Evolutionary conservation across 2,797 vertebrate species (phyloP).

Genomic region (Clarias platycephalus): DNA sequence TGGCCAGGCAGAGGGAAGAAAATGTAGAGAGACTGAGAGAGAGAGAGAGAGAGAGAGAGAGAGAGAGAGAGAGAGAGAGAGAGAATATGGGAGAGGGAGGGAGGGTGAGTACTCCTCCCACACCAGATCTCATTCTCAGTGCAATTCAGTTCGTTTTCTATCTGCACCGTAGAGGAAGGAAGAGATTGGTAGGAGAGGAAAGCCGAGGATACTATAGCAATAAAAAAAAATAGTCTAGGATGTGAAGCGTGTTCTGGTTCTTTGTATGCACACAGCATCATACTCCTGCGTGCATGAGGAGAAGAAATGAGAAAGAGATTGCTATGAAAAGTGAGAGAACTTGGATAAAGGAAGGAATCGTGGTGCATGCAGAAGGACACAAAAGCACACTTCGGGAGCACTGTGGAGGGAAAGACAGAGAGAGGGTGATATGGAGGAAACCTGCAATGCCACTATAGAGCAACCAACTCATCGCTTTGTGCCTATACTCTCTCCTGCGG

Average conservation of each 20-base stretch:
- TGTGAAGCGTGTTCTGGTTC: background rate
- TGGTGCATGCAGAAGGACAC: conserved; percentile 9
- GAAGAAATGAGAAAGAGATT: conserved; percentile 15
- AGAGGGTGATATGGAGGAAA: conserved; percentile 28
- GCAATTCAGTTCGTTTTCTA: conserved; percentile 55
- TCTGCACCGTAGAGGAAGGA: conserved; percentile 39
- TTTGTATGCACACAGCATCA: background rate
- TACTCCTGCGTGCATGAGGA: background rate
- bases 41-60: conserved; percentile 46
- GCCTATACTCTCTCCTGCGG: background rate
- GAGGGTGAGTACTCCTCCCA: conserved; percentile 52
- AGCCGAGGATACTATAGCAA: background rate
- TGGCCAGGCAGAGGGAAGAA: conserved; percentile 65
- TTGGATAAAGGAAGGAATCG: conserved; percentile 30
- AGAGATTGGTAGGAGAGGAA: conserved; percentile 24
- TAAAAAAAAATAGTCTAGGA: background rate
- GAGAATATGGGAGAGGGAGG: conserved; percentile 41
- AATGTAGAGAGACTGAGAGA: conserved; percentile 59
- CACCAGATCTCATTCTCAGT: conserved; percentile 55
- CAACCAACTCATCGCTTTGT: conserved; percentile 10
- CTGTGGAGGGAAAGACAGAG: conserved; percentile 40
- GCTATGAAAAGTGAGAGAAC: conserved; percentile 10
- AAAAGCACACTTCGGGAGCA: background rate
- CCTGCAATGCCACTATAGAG: background rate
- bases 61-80: conserved; percentile 39